Evolutionary conservation across 2,797 vertebrate species (phyloP), one percentile per base, ranked within the genome.

Genomic region (Synanceia verrucosa): DNA sequence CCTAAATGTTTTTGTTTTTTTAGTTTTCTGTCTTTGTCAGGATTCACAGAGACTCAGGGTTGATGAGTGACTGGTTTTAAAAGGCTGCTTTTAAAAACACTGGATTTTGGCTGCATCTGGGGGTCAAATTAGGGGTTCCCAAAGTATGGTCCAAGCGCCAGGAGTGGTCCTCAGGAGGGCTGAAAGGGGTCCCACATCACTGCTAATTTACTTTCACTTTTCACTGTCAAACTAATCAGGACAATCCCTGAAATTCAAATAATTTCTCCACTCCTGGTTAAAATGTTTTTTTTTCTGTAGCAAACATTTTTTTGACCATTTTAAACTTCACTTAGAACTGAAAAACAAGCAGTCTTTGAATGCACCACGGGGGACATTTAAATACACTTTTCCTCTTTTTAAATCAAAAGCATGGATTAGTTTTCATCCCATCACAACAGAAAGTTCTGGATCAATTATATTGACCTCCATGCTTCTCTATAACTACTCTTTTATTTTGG

Each of bases 21-120:
- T n/a, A n/a, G n/a, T n/a, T n/a, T 70, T 51, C 58, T 65, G 50
- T 60, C 66, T 79, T 58, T 65, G 47, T 86, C 84, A 86, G 81
- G 83, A 69, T 10, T 56, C 75, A 51, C 56, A 82, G 85, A 79
- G 79, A 87, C 80, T 74, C 77, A 79, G 76, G 73, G n/a, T 57
- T 81, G 87, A 88, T 88, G 85, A 85, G 85, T 85, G 87, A 76
- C 69, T 86, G 78, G 85, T 85, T 82, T 74, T 63, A 81, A 72
- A 78, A n/a, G 78, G 85, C 83, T 87, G 85, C 86, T 82, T 83
- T 81, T 59, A 71, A 76, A 84, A 70, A 60, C 60, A 52, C 81
- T 84, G 75, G 65, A 73, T n/a, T 78, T 73, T 84, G 82, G 72
- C 79, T 87, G 59, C 65, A 70, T 81, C 29, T 7, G 37, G 68